Conservation (phyloP, 2,888 invertebrate species). For the Osmoderma eremita region DNA sequence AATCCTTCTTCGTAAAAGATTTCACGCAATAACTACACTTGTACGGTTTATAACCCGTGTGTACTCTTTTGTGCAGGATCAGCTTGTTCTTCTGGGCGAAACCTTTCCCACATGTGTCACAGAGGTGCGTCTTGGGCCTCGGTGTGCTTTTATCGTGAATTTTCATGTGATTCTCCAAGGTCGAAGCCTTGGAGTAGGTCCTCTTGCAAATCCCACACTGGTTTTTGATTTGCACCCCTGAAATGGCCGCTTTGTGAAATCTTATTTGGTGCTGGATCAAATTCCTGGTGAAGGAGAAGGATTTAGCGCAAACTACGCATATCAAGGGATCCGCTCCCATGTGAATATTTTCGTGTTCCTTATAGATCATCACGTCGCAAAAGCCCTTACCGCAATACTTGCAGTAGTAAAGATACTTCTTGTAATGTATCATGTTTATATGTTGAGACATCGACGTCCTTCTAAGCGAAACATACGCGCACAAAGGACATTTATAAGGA, state of each 20-base stretch:
- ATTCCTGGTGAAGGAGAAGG: conserved; percentile 58
- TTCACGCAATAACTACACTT: conserved; percentile 54
- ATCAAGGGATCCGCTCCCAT: conserved; percentile 61
- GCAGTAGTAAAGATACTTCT: conserved; percentile 64
- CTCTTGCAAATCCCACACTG: conserved; percentile 56
- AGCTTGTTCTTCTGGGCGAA: conserved; percentile 50
- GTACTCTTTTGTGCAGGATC: conserved; percentile 52
- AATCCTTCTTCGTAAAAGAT: conserved; percentile 52
- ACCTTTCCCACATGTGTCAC: conserved; percentile 59
- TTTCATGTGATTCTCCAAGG: conserved; percentile 64
- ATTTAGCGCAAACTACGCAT: conserved; percentile 63
- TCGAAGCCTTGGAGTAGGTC: conserved; percentile 54
- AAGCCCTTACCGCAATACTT: conserved; percentile 65
- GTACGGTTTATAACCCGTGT: conserved; percentile 54
- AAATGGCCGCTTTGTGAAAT: conserved; percentile 57
- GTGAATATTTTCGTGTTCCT: conserved; percentile 63
- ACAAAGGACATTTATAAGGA: conserved; percentile 55
- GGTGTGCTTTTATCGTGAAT: conserved; percentile 54
- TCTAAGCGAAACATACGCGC: conserved; percentile 52
- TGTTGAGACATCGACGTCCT: conserved; percentile 62
- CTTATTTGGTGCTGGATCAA: conserved; percentile 55
- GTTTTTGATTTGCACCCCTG: conserved; percentile 62
- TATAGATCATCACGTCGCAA: conserved; percentile 62
- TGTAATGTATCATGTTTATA: conserved; percentile 68
- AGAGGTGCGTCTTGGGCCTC: conserved; percentile 54